Evolutionary conservation across 1,140 invertebrate species (phyloP), one percentile per base, ranked within the genome.

Genomic region (Drosophila jambulina): DNA sequence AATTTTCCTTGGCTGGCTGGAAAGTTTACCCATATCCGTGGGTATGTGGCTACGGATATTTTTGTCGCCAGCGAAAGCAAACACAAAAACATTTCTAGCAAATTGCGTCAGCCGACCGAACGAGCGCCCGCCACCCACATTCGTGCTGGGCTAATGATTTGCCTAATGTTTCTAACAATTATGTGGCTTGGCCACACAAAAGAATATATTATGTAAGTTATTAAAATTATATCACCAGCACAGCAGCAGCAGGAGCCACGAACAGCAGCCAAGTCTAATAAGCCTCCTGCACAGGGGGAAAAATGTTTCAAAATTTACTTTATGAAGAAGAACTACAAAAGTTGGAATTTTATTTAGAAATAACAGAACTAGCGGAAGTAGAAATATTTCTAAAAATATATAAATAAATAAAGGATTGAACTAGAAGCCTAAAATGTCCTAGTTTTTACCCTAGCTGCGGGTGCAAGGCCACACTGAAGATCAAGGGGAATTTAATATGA

Each of bases 131-230:
- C 40, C 51, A 13, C 60, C 49, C 43, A 32, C 45, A 43, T 48
- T 51, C 25, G 46, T 43, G 65, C 57, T 77, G 68, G 74, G 83
- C 84, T 87, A 87, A 87, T 87, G 83, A 87, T 87, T 87, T 88
- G 83, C 83, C 83, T 87, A 87, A 87, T 87, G 83, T 88, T 87
- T 87, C 84, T 87, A 87, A 87, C 83, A 87, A 87, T 87, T 87
- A 87, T 87, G 83, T 88, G 84, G 60, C 83, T 67, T 56, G 80
- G 80, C 68, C 84, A 77, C 84, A 87, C 83, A 87, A 87, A 87
- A 88, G 83, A 87, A 87, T 87, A 87, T 88, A 87, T 87, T 87
- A 87, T 87, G 83, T 87, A 87, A 87, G 83, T 87, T 87, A 87
- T 87, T 87, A 87, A 87, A 87, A 87, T 87, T 87, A 87, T 87